These are phyloP conservation scores for Eurois occulta DNA, from an alignment of 2,888 invertebrate species.

Conservation along the genomic window DNA sequence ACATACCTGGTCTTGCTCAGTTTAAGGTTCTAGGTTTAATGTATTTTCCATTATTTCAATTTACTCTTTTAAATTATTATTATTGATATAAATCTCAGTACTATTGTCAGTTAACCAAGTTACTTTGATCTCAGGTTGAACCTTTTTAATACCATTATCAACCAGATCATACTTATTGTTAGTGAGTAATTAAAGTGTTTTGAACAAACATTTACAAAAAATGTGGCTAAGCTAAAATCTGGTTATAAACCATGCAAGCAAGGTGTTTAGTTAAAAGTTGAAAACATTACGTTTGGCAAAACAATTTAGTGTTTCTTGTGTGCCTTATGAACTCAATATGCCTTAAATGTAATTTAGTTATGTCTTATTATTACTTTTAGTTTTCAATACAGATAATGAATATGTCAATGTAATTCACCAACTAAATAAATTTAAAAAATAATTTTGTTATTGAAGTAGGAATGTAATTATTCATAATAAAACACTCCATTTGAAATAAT, in stretches of 20 bases:
- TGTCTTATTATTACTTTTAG: slow-evolving; percentile 43
- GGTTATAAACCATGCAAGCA: slow-evolving; percentile 38
- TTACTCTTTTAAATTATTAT: slow-evolving; percentile 17
- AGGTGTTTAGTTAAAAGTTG: slow-evolving; percentile 43
- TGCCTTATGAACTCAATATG: slow-evolving; percentile 47
- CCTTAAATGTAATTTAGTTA: slow-evolving; percentile 38
- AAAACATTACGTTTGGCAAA: slow-evolving; percentile 17
- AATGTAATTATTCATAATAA: slow-evolving; percentile 65
- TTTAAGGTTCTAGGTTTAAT: slow-evolving; percentile 25
- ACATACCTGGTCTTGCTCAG: slow-evolving; percentile 42
- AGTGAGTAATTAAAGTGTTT: slow-evolving; percentile 26
- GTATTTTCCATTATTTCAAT: slow-evolving; percentile 30
- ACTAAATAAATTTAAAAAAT: slow-evolving; percentile 39
- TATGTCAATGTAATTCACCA: slow-evolving; percentile 22
- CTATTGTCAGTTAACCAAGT: slow-evolving; percentile 11
- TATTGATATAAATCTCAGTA: slow-evolving; percentile 27
- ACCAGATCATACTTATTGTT: slow-evolving; percentile 31
- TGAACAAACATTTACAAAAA: slow-evolving; percentile 32
- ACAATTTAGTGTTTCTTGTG: slow-evolving; percentile 41
- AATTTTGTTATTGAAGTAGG: slow-evolving; percentile 58
- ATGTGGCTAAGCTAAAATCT: slow-evolving; percentile 26
- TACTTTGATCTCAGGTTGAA: slow-evolving; percentile 44
- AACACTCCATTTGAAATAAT: slow-evolving; percentile 61
- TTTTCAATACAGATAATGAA: slow-evolving; percentile 23
- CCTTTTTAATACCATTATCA: slow-evolving; percentile 21